phyloP scores from a whole-genome alignment of 64 coral and sea anemone species.

The Stichodactyla mertensii region DNA sequence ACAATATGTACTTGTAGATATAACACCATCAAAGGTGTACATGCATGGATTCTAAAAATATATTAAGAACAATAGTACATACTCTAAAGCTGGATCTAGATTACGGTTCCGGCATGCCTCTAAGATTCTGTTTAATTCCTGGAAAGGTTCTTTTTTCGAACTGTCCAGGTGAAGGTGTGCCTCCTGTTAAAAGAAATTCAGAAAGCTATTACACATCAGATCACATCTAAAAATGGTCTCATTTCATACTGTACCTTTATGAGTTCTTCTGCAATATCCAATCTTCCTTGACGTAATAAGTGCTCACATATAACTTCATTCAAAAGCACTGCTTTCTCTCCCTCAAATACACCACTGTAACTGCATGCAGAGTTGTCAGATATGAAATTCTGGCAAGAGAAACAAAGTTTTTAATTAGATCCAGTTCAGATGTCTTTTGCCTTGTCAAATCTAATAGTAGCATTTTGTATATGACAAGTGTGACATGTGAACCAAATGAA shows the following conservation, averaged over 20 bases:
- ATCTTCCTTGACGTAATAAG: slow-evolving; percentile 74
- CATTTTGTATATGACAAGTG: too few relatives aligned
- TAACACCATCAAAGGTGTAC: too few relatives aligned
- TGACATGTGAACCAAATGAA: too few relatives aligned
- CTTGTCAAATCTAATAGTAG: too few relatives aligned
- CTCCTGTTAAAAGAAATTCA: slow-evolving; percentile 41
- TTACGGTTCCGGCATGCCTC: slow-evolving; percentile 80
- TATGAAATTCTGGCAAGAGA: slow-evolving; percentile 62
- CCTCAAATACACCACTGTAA: slow-evolving; percentile 74
- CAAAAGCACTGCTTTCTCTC: slow-evolving; percentile 65
- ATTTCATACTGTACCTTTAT: slow-evolving; percentile 37
- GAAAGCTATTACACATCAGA: neutral
- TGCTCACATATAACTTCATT: slow-evolving; percentile 95
- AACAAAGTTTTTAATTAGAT: neutral
- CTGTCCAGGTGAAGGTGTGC: slow-evolving; percentile 76
- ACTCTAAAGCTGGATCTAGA: slow-evolving; percentile 88
- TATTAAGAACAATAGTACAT: neutral
- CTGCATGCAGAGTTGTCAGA: slow-evolving; percentile 84
- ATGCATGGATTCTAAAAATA: too few relatives aligned
- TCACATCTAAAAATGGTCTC: neutral
- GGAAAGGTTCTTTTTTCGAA: slow-evolving; percentile 87
- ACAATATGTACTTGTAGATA: neutral
- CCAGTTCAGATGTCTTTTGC: too few relatives aligned
- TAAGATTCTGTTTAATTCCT: slow-evolving; percentile 88
- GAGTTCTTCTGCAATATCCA: slow-evolving; percentile 76